phyloP scores from a whole-genome alignment of 2,888 invertebrate species.

The Agriopis marginaria region DNA sequence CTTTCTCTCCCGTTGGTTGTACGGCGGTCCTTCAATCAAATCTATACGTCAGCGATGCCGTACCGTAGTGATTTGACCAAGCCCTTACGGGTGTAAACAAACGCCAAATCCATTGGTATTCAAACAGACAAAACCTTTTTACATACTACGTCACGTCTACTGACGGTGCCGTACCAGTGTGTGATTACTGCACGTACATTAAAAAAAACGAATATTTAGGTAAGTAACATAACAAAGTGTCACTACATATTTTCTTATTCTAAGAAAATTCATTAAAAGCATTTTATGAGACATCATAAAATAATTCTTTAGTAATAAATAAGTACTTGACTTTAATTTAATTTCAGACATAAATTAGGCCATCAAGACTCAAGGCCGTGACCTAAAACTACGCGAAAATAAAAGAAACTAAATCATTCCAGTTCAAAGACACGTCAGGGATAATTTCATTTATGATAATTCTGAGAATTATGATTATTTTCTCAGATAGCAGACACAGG shows the following conservation, averaged over 20 bases:
- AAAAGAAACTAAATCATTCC: slow-evolving; percentile 6
- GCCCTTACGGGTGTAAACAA: too few relatives aligned
- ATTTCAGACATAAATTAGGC: slow-evolving; percentile 6
- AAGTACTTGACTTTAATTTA: not conserved
- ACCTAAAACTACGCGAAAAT: slow-evolving; percentile 9
- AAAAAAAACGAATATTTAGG: too few relatives aligned
- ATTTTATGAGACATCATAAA: not conserved
- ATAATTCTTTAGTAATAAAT: not conserved
- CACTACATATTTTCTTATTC: not conserved
- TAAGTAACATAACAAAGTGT: too few relatives aligned
- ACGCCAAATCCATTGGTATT: too few relatives aligned
- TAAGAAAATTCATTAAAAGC: not conserved
- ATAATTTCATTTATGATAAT: slow-evolving; percentile 13
- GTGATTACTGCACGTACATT: too few relatives aligned
- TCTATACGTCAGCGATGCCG: too few relatives aligned
- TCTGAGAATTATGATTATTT: slow-evolving; percentile 8
- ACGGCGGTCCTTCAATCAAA: too few relatives aligned
- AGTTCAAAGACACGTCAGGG: slow-evolving; percentile 10
- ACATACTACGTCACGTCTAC: too few relatives aligned
- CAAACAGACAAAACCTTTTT: too few relatives aligned
- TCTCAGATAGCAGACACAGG: not conserved
- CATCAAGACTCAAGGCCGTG: slow-evolving; percentile 11
- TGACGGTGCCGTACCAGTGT: too few relatives aligned
- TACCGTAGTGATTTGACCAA: too few relatives aligned
- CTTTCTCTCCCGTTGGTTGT: too few relatives aligned